Evolutionary conservation across 1,140 invertebrate species (phyloP), one percentile per base, ranked within the genome.

Genomic region (Druon quercuslanigerum): DNA sequence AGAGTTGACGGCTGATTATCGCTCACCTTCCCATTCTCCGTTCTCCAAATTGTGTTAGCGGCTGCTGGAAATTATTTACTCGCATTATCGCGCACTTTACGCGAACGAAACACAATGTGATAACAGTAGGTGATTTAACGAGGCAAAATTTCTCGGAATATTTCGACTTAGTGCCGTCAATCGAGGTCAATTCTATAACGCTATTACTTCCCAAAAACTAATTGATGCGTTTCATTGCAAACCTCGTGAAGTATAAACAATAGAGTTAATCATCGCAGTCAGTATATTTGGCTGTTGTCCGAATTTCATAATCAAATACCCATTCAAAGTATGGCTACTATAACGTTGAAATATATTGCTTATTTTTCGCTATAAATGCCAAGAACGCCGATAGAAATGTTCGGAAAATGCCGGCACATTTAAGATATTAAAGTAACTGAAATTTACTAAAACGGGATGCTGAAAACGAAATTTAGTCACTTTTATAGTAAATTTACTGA

Each of bases 131-230:
- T 40, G 20, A 66, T 66, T 66, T 66, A n/a, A 46, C 60, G 7
- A 33, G 14, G n/a, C 14, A 12, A 66, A 66, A 40, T 66, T 66
- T 33, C 60, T 66, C 60, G 7, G 33, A 66, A 46, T 66, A 66
- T 66, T 66, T 66, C 60, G 60, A 66, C 60, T 66, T 66, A 66
- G 33, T 66, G 60, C 60, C 40, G 60, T 66, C 60, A 66, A 66
- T 66, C 60, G 60, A 40, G 40, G 33, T 66, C 60, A 46, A 66
- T 66, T 66, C 16, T 66, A 66, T 66, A 66, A 66, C 33, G 25
- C 60, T 25, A 66, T 75, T 75, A 19, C 51, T 66, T 56, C 46
- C 56, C 56, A 40, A 51, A 40, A 50, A 75, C 51, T 75, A 75
- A 75, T 60, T 46, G 56, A 66, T 40, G 56, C 14, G 56, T 46